Evolutionary conservation across 2,888 invertebrate species (phyloP), one percentile per base, ranked within the genome.

Genomic region (Hylaea fasciaria): DNA sequence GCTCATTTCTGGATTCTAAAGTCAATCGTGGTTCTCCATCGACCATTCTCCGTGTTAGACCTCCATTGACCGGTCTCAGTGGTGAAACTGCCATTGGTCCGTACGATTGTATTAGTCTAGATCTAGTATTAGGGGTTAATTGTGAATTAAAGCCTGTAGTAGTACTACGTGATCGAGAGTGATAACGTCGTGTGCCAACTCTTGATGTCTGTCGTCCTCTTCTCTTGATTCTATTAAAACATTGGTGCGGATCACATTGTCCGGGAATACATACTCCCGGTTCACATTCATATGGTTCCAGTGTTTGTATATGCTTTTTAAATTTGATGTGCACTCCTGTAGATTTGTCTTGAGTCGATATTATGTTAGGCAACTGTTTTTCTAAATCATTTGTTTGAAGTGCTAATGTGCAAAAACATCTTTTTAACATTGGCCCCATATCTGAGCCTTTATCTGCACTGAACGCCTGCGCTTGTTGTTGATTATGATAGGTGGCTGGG

Each of bases 241-340:
- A 77, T 57, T 68, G 55, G 46, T 74, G 63, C 3, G 74, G 76
- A 64, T 78, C 65, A 65, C 76, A 76, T 52, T 76, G 53, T 35
- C 71, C 76, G n/a, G 77, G 74, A 29, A 69, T 45, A 70, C 76
- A 80, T 13, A 73, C 64, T 48, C 66, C 65, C 11, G 79, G 77
- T 44, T 74, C 74, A 68, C 75, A 76, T 64, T 75, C 73, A 50
- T 72, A 70, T 8, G 39, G 29, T 32, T 58, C 65, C 37, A 12
- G 37, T 37, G 37, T 12, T 1, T 37, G 11, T 37, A n/a, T 37
- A n/a, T 3, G 5, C n/a, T 37, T 37, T n/a, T 37, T n/a, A 37
- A 10, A 3, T 37, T 37, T 37, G 3, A 12, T 10, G n/a, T 37
- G 7, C 1, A 1, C n/a, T 37, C 12, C 37, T 5, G n/a, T n/a